Evolutionary conservation across 1,140 invertebrate species (phyloP), one percentile per base, ranked within the genome.

Genomic region (Delia radicum): DNA sequence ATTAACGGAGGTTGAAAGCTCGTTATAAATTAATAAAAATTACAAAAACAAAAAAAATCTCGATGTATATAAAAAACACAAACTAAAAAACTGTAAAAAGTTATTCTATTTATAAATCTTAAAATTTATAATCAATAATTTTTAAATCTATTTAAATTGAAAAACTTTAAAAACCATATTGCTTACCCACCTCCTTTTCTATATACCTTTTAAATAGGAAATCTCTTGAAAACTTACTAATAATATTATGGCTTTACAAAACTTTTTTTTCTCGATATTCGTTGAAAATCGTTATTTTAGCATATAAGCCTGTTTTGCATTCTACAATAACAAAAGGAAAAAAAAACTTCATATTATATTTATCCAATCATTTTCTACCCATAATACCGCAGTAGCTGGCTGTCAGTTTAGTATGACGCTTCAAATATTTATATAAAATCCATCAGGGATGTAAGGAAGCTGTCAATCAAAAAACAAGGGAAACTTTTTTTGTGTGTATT

Each of bases 391-490:
- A 55, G 18, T 55, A 6, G 48, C 33, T 15, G 15, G 75, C 62
- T 78, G 77, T 76, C 77, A 78, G 65, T 76, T 75, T 73, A 29
- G 48, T 10, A 62, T 75, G 74, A 73, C 76, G 74, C 80, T 81
- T 21, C 61, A 29, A 28, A 42, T 26, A 31, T 63, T 21, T 84
- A 83, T 84, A 84, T 82, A 21, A 81, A 83, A 84, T 84, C 82
- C 83, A 84, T 84, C 82, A 84, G 83, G 81, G 82, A 84, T 81
- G 75, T 78, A 55, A 21, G 48, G 48, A 55, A 81, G 80, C 82
- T 84, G 83, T 84, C 83, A 84, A 84, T 84, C 83, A 84, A 84
- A 84, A n/a, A 55, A 84, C 77, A 79, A 82, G 79, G 81, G 82
- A 84, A 84, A 84, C 80, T 84, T 84, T 83, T 79, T 82, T 13